Conservation (phyloP, 2,797 vertebrate genomes). For the Tenualosa ilisha region DNA sequence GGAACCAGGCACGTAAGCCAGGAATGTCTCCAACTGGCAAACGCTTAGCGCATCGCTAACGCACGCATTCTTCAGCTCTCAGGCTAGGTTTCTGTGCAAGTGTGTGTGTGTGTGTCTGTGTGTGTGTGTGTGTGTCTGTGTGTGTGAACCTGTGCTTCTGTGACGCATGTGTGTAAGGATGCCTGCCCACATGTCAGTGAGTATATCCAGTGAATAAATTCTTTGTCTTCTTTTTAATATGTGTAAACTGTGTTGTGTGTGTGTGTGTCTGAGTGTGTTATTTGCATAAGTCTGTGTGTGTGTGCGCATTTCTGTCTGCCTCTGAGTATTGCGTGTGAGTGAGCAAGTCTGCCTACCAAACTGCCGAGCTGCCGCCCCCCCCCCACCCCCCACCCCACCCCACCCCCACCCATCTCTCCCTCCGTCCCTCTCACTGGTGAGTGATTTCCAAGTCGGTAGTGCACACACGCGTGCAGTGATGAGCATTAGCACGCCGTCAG, state of each 20-base stretch:
- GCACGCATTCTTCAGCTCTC: background rate
- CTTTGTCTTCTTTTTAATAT: background rate
- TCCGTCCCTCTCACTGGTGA: background rate
- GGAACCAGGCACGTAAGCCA: background rate
- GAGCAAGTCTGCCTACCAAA: background rate
- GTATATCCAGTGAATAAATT: background rate
- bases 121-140: background rate
- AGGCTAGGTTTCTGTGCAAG: background rate
- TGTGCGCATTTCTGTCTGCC: background rate
- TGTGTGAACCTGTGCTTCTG: background rate
- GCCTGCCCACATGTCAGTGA: background rate
- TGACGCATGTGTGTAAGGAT: background rate
- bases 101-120: background rate
- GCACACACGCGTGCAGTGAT: background rate
- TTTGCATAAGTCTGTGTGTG: background rate
- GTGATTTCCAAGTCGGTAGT: background rate
- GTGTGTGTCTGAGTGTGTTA: background rate
- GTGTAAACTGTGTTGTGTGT: background rate
- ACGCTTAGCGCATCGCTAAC: background rate
- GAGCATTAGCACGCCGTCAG: background rate
- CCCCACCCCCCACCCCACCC: too few species aligned
- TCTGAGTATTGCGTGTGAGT: background rate
- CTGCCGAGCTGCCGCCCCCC: background rate
- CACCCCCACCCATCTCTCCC: background rate
- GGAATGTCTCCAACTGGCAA: constrained; percentile 4